phyloP scores from a whole-genome alignment of 2,797 vertebrate species.

The Silurus aristotelis region DNA sequence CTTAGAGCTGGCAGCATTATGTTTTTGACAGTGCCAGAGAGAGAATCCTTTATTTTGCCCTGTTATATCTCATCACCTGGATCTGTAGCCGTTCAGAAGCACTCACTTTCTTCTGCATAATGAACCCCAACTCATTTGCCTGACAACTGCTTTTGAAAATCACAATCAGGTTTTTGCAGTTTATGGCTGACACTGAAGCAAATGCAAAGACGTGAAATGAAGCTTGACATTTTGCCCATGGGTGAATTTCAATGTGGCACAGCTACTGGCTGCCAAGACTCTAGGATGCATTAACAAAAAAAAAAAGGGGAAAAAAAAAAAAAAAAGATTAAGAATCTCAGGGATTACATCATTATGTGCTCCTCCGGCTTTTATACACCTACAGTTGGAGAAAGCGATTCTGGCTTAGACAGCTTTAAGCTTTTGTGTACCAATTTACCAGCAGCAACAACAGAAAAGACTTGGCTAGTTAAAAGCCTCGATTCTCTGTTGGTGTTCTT shows the following conservation, averaged over 20 bases:
- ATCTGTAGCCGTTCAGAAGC: not conserved
- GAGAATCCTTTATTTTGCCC: not conserved
- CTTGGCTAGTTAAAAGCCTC: slow-evolving; percentile 6
- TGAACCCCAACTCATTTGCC: slow-evolving; percentile 11
- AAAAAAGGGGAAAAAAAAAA: not conserved
- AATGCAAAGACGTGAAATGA: slow-evolving; percentile 41
- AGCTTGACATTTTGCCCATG: slow-evolving; percentile 46
- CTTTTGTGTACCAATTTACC: slow-evolving; percentile 31
- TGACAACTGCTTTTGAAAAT: slow-evolving; percentile 44
- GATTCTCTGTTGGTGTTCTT: slow-evolving; percentile 21
- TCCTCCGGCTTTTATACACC: slow-evolving; percentile 26
- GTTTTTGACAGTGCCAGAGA: not conserved
- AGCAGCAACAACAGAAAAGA: slow-evolving; percentile 9
- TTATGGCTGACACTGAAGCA: slow-evolving; percentile 25
- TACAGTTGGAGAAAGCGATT: slow-evolving; percentile 20
- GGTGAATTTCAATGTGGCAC: slow-evolving; percentile 34
- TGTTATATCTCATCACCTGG: slow-evolving; percentile 13
- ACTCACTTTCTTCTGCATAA: not conserved
- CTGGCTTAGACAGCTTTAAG: slow-evolving; percentile 19
- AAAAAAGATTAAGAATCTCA: slow-evolving; percentile 32
- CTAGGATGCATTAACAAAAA: slow-evolving; percentile 12
- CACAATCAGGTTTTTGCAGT: slow-evolving; percentile 58
- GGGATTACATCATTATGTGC: slow-evolving; percentile 44
- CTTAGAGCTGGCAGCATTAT: not conserved
- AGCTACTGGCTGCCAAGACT: slow-evolving; percentile 18